Evolutionary conservation across 2,797 vertebrate species (phyloP).

Genomic region (Rhodeus uyekii): DNA sequence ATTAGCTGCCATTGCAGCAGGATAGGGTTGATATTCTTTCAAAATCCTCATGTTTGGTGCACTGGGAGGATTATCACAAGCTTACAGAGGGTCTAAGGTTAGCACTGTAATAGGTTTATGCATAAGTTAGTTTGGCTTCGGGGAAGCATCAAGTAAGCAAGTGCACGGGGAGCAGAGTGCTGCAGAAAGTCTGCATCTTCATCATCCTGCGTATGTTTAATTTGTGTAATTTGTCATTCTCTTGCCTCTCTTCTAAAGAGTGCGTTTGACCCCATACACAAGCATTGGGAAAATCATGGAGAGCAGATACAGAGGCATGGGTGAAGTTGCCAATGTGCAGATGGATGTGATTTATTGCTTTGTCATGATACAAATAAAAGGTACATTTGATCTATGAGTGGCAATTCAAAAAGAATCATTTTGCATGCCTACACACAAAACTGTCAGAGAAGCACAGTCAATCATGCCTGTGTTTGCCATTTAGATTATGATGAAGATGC

Average conservation of each 20-base stretch:
- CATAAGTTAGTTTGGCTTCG: conserved; percentile 65
- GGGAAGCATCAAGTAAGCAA: conserved; percentile 70
- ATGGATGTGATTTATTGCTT: conserved; percentile 4
- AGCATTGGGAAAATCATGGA: conserved; percentile 35
- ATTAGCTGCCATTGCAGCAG: conserved; percentile 76
- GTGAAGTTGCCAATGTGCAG: neutral
- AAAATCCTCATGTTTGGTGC: conserved; percentile 63
- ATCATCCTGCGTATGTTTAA: conserved; percentile 67
- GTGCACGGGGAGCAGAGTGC: conserved; percentile 66
- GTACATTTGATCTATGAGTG: neutral
- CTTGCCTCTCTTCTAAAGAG: conserved; percentile 25
- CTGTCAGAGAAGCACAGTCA: conserved; percentile 39
- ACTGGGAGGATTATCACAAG: conserved; percentile 29
- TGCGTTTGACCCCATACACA: conserved; percentile 32
- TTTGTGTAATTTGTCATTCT: conserved; percentile 62
- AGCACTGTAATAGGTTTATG: conserved; percentile 50
- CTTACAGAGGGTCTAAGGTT: conserved; percentile 39
- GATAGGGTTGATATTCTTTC: conserved; percentile 69
- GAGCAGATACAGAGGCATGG: neutral
- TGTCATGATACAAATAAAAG: neutral
- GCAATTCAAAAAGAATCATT: neutral
- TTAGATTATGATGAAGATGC: conserved; percentile 63
- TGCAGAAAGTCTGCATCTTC: conserved; percentile 50
- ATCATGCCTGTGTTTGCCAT: conserved; percentile 22
- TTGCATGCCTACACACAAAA: neutral